Evolutionary conservation across 2,888 invertebrate genomes (phyloP).

Genomic region (Sesamia inferens): DNA sequence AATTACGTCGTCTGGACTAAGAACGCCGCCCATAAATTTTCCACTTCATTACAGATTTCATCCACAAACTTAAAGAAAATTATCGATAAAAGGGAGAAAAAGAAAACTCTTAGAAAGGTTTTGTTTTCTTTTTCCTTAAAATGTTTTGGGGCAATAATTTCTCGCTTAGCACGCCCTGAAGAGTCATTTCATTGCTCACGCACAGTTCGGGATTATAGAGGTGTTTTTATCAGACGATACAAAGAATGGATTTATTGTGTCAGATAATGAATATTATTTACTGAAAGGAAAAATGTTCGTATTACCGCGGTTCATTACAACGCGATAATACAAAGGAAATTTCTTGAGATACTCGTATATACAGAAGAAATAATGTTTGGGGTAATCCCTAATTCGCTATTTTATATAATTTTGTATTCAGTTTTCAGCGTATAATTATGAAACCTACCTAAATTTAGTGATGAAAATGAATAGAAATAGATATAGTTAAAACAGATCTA

Average conservation of each 20-base stretch:
- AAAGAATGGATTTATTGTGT: constrained; percentile 74
- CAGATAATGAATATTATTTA: constrained; percentile 70
- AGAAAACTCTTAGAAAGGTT: constrained; percentile 68
- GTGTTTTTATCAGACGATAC: constrained; percentile 72
- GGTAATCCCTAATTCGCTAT: background rate
- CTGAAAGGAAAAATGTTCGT: constrained; percentile 62
- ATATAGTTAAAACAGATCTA: constrained; percentile 9
- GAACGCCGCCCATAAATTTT: constrained; percentile 59
- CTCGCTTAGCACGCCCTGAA: constrained; percentile 80
- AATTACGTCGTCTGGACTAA: constrained; percentile 29
- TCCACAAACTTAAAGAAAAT: constrained; percentile 61
- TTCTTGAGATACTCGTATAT: background rate
- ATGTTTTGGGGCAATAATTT: constrained; percentile 80
- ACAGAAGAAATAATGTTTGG: background rate
- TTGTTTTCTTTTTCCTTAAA: constrained; percentile 78
- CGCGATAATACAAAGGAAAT: constrained; percentile 25
- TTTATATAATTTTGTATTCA: background rate
- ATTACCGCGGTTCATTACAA: constrained; percentile 55
- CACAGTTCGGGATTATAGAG: constrained; percentile 73
- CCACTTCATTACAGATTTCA: constrained; percentile 63
- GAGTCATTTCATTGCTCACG: constrained; percentile 79
- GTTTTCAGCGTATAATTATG: background rate
- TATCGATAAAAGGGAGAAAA: constrained; percentile 53
- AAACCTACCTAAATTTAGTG: background rate
- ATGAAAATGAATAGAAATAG: constrained; percentile 1